These are phyloP conservation scores for Hiodon tergisus DNA, from an alignment of 2,113 vertebrate genomes.

Conservation along the genomic window DNA sequence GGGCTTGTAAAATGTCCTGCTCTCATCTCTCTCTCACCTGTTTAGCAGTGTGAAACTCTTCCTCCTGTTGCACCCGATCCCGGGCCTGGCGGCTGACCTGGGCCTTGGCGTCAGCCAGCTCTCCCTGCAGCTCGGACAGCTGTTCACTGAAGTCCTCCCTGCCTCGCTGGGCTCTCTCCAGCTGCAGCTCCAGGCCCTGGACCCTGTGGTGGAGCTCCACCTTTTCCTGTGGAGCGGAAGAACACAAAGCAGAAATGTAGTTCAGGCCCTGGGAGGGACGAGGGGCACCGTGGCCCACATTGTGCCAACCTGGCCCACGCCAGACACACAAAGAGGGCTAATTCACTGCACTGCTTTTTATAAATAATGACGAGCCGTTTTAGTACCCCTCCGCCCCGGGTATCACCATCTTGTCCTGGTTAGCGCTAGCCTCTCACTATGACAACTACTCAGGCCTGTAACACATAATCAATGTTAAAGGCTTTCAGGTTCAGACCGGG, in stretches of 20 bases:
- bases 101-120: constrained; percentile 31
- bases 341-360: too few relatives aligned
- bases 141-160: constrained; percentile 40
- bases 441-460: too few relatives aligned
- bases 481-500: too few relatives aligned
- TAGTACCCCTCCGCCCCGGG: too few relatives aligned
- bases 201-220: constrained; percentile 43
- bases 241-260: background rate
- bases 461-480: too few relatives aligned
- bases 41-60: constrained; percentile 38
- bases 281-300: too few relatives aligned
- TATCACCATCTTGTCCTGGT: too few relatives aligned
- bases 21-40: constrained; percentile 39
- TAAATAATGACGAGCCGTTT: too few relatives aligned
- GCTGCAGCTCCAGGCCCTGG: constrained; percentile 41
- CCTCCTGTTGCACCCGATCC: constrained; percentile 41
- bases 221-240: constrained; percentile 49
- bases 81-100: constrained; percentile 40
- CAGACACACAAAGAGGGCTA: too few relatives aligned
- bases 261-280: too few relatives aligned
- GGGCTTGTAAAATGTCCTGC: background rate
- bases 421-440: too few relatives aligned
- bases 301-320: too few relatives aligned
- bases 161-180: constrained; percentile 33
- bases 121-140: constrained; percentile 38